These are phyloP conservation scores for Homalodisca vitripennis DNA, from an alignment of 1,140 invertebrate genomes.

Conservation along the genomic window DNA sequence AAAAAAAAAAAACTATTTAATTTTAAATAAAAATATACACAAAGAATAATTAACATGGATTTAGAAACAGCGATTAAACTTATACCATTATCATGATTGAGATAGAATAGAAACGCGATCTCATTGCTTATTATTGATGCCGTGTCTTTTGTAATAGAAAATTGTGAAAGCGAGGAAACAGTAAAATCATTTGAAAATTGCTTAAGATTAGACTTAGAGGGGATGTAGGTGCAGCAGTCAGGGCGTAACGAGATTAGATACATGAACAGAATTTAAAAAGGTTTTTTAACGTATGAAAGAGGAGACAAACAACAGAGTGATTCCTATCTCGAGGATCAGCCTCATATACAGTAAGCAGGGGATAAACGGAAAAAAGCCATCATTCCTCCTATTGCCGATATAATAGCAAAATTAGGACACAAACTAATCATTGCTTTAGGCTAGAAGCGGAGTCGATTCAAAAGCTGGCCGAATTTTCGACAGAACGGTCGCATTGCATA, in stretches of 20 bases:
- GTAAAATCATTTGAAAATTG: neutral
- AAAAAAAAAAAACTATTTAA: no score
- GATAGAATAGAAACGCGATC: no score
- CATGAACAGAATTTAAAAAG: no score
- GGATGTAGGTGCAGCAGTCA: no score
- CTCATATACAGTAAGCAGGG: neutral
- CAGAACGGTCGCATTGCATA: neutral
- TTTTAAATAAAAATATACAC: no score
- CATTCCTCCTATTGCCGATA: neutral
- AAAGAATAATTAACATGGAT: no score
- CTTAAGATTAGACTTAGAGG: slow-evolving; percentile 3
- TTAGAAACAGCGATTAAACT: no score
- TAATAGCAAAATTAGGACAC: neutral
- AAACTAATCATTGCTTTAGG: neutral
- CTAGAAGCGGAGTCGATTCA: neutral
- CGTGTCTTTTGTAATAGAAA: neutral
- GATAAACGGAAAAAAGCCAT: neutral
- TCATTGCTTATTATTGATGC: no score
- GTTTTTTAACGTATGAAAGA: no score
- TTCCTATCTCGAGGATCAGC: neutral
- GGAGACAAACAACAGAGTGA: slow-evolving; percentile 6
- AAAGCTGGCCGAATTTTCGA: neutral
- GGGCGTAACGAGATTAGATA: no score
- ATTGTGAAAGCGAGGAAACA: neutral
- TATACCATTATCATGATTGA: no score